These are phyloP conservation scores for Sinocyclocheilus anophthalmus DNA, from an alignment of 2,113 vertebrate species.

Conservation along the genomic window DNA sequence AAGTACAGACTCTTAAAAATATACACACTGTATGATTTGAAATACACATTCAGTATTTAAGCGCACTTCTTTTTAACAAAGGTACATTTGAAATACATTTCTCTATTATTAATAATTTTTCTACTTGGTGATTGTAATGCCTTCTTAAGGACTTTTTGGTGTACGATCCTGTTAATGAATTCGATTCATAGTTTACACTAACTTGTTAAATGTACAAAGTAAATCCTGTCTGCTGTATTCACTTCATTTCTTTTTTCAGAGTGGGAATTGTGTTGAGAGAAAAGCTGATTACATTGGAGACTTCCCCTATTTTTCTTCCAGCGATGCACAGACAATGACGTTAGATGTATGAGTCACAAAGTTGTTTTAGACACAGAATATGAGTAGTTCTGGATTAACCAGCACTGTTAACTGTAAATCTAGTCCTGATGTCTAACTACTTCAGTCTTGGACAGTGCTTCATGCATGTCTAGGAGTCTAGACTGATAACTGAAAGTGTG, in stretches of 20 bases:
- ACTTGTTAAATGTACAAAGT: neutral
- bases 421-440: neutral
- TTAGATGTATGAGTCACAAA: neutral
- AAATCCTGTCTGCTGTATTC: neutral
- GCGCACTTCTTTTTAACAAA: neutral
- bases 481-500: neutral
- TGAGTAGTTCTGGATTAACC: neutral
- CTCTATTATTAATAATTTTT: neutral
- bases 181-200: neutral
- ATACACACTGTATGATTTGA: too few relatives aligned
- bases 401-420: neutral
- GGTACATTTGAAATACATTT: neutral
- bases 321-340: neutral
- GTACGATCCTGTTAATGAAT: neutral
- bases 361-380: neutral
- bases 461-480: neutral
- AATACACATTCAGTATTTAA: neutral
- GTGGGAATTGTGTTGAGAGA: neutral
- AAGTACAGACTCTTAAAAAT: too few relatives aligned
- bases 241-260: neutral
- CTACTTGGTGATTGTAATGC: too few relatives aligned
- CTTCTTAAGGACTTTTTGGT: neutral
- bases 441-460: neutral
- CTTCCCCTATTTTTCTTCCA: neutral
- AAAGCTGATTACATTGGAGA: neutral